Base-by-base conservation (phyloP, 1,140 invertebrate genomes). In the Drosophila nigromelanica region DNA sequence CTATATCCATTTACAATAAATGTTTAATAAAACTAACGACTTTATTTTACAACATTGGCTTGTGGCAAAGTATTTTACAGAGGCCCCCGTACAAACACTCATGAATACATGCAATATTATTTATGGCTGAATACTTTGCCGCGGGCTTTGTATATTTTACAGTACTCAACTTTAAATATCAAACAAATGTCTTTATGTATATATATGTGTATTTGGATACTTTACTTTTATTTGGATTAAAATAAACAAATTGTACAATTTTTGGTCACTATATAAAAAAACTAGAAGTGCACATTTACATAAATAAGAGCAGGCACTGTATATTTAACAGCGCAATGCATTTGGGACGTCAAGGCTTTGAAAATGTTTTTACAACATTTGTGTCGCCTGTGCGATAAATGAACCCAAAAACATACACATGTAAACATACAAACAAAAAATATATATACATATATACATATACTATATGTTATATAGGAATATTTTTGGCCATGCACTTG, bases 331-430 rank as follows among this genome's bases (percentile, higher is more conserved):
- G 63, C 4, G 24, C 14, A 63, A 63, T 69, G 24, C 52, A 45
- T 69, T 73, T 70, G 59, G 50, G 62, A 58, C 37, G 56, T 1
- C 27, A 6, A 27, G 5, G 27, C 80, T 85, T 81, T 80, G 70
- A 82, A 86, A 82, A 86, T 86, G 83, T 86, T 86, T 86, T 86
- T 85, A 77, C 81, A 85, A 86, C 73, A 86, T 76, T 83, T 83
- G 52, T 80, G 48, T 45, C 21, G 50, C 24, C 56, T 51, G 47
- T 48, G 15, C 45, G 21, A 43, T 48, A 37, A 40, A 55, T 37
- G 7, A 56, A 3, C 1, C 33, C 33, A 35, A 35, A 35, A 8
- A 35, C 33, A 8, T 7, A 10, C 33, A 35, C 33, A 35, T 7
- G 42, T 2, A 59, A 8, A 30, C 5, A 50, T 7, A 47, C 3